Conservation (phyloP, 2,888 invertebrate genomes). For the Sphaerophoria rueppellii region DNA sequence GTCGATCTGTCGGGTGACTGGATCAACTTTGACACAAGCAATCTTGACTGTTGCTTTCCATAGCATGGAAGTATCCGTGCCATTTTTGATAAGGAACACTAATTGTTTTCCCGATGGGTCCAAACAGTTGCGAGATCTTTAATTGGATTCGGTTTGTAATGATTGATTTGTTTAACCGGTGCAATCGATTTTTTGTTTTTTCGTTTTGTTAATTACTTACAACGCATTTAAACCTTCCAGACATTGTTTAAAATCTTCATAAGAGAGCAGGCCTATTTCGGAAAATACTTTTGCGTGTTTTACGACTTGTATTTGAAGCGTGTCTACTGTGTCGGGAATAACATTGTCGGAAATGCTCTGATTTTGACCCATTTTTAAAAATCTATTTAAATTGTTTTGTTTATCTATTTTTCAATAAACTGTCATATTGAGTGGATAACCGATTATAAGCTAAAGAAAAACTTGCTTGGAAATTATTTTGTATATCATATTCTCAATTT, state of each 20-base stretch:
- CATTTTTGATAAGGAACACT: slow-evolving; percentile 86
- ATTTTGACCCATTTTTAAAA: slow-evolving; percentile 76
- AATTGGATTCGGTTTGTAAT: background rate
- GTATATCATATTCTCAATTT: background rate
- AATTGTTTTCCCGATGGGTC: slow-evolving; percentile 86
- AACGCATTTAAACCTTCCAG: slow-evolving; percentile 85
- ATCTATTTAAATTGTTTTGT: background rate
- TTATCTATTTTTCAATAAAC: background rate
- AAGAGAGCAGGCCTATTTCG: slow-evolving; percentile 82
- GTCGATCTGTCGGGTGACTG: slow-evolving; percentile 83
- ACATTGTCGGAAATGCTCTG: slow-evolving; percentile 76
- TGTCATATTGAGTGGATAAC: slow-evolving; percentile 36
- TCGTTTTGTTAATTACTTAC: slow-evolving; percentile 81
- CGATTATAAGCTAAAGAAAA: background rate
- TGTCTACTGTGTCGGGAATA: slow-evolving; percentile 76
- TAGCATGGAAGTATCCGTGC: slow-evolving; percentile 85
- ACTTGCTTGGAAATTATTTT: background rate
- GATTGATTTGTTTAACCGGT: background rate
- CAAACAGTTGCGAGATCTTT: slow-evolving; percentile 85
- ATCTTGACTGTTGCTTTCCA: slow-evolving; percentile 88
- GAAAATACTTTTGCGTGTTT: slow-evolving; percentile 81
- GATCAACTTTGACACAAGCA: slow-evolving; percentile 85
- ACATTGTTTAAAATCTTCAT: slow-evolving; percentile 85
- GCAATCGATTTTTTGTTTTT: background rate
- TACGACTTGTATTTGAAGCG: slow-evolving; percentile 77